Percentiles rank a stretch among this genome's conserved stretches.
These are phyloP conservation scores for Mythimna lalbum DNA, from an alignment of 2,888 invertebrate genomes.

Conservation along the genomic window DNA sequence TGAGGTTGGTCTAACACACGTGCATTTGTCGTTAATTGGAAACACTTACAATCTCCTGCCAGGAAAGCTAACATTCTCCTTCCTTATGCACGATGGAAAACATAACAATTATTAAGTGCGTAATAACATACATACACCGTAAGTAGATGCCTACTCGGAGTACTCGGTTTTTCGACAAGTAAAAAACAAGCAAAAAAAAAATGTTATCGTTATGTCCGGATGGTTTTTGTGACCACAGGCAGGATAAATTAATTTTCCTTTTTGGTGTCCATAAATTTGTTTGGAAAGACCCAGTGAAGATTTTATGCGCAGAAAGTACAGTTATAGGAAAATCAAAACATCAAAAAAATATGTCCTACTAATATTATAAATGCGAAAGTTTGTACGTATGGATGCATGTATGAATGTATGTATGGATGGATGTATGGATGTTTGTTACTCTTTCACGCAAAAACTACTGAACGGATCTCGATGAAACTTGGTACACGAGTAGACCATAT, in stretches of 20 bases:
- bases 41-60: slow-evolving; percentile 7
- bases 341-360: no score
- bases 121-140: background rate
- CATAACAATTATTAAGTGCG: slow-evolving; percentile 10
- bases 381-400: no score
- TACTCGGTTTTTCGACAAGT: background rate
- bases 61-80: slow-evolving; percentile 23
- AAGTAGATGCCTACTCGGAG: no score
- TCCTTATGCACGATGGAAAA: slow-evolving; percentile 18
- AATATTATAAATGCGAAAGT: no score
- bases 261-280: slow-evolving; percentile 2
- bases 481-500: no score
- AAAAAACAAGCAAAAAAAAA: background rate
- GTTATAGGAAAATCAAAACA: background rate
- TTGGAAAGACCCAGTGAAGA: slow-evolving; percentile 4
- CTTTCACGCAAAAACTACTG: no score
- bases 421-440: no score
- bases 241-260: slow-evolving; percentile 27
- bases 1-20: slow-evolving; percentile 11
- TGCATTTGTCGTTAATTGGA: slow-evolving; percentile 26
- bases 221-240: slow-evolving; percentile 32
- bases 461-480: no score
- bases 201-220: slow-evolving; percentile 5
- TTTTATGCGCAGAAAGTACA: background rate
- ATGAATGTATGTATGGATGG: no score